Evolutionary conservation across 1,140 invertebrate species (phyloP), one percentile per base, ranked within the genome.

Genomic region (Cherax quadricarinatus): DNA sequence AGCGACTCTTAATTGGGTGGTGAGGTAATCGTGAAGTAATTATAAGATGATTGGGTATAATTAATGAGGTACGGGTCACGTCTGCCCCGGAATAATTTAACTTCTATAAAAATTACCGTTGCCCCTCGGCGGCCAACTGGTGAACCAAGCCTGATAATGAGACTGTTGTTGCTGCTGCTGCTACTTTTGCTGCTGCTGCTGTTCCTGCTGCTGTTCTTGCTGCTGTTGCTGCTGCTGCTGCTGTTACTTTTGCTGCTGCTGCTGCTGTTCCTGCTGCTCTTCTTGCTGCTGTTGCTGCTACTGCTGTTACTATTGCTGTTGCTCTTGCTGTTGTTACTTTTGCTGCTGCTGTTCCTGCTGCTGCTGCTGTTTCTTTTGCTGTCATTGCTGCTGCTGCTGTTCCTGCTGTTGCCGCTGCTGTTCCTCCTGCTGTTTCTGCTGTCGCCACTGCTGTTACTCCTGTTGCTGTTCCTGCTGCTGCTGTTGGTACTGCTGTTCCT

Each of bases 41-140:
- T 79, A 87, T 87, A 78, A 87, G 86, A 87, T 79, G 86, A 87
- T 87, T 87, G 66, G 53, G 70, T 48, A 60, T 79, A 75, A 75
- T 87, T 87, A 78, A 78, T 75, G 86, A 88, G 57, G 75, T 30
- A 21, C 16, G 81, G 57, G 86, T 79, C 73, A 79, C 53, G 57
- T 18, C 75, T 80, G 53, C 75, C 16, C 24, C 53, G 48, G 86
- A 60, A 88, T 88, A 79, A 62, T 78, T 62, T 78, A 88, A n/a
- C 18, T 70, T 49, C 49, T 60, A 85, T 85, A 85, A 85, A 85
- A 85, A 70, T 70, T 7, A 48, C 48, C 60, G 18, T 85, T 62
- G 83, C 30, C 83, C 83, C 5, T 18, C 60, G 83, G 83, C 83
- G 62, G 7, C 83, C 60, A 85, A 30, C 83, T 85, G 83, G 48